Evolutionary conservation across 2,888 invertebrate genomes (phyloP), one percentile per base, ranked within the genome.

Genomic region (Parapristionchus giblindavisi): DNA sequence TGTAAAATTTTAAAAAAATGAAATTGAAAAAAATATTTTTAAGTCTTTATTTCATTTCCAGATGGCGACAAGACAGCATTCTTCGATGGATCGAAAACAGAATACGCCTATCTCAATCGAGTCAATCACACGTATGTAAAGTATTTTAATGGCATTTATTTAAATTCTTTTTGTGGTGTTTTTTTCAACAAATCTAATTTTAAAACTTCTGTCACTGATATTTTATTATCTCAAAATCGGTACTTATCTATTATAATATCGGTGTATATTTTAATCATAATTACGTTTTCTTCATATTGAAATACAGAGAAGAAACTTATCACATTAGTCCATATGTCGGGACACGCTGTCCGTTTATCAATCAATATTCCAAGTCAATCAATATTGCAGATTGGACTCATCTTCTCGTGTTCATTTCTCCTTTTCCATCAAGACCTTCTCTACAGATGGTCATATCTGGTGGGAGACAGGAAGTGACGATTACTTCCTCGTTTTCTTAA

Each of bases 41-140:
- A 17, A 14, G 8, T 43, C 43, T 14, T 17, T 43, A 43, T 43
- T 43, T 8, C 17, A 43, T 17, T 43, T 65, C 36, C 29, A 65
- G 63, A 65, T 43, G 63, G 63, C 17, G 63, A 65, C 29, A 5
- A 29, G 29, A 43, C 63, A 0, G 63, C 63, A 4, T 73, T 73
- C 73, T 32, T 60, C 29, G 73, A 73, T 36, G 73, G 73, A 21
- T 36, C 36, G 8, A 70, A 77, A 21, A 74, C 66, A 14, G 79
- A 80, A 63, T 77, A 77, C 72, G 75, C 77, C 54, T 81, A 79
- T 48, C 77, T 78, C 38, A 82, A 81, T 70, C 77, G 77, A 56
- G 77, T 75, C 58, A 80, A 74, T 51, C 77, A 58, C 17, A 77
- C 79, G 80, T 82, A 24, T 78, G 80, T 77, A 48, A 48, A 71